A percentile compares a stretch with the other conserved stretches of the same genome.
Evolutionary conservation across 2,113 vertebrate species (phyloP).

Genomic region (Mormyrus lacerda): DNA sequence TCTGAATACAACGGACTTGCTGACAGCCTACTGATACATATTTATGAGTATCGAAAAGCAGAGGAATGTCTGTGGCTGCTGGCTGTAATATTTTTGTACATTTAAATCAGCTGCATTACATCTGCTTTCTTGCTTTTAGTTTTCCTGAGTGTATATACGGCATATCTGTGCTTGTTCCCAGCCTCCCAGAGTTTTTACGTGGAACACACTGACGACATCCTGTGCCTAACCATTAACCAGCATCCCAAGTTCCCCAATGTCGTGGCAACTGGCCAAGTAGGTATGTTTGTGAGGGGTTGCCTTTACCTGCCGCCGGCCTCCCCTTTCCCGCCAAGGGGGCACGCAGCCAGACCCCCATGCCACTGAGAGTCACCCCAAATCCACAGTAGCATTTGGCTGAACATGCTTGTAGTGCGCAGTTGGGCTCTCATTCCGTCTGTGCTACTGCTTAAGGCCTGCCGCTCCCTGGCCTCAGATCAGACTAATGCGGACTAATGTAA

Average conservation of each 20-base stretch:
- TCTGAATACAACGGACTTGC: not conserved
- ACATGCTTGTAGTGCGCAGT: not conserved
- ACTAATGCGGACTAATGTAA: not conserved
- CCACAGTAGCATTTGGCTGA: not conserved
- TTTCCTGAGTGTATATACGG: not conserved
- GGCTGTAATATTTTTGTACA: not conserved
- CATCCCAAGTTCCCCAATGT: constrained; percentile 97
- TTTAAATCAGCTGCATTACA: not conserved
- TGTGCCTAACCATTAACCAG: constrained; percentile 98
- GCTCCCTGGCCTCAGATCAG: not conserved
- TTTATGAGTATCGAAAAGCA: not conserved
- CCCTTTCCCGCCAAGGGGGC: not conserved
- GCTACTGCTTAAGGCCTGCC: not conserved
- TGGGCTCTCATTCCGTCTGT: not conserved
- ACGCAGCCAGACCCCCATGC: too few relatives aligned
- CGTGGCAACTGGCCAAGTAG: constrained; percentile 99
- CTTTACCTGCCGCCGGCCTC: constrained; percentile 35
- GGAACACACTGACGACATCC: constrained; percentile 96
- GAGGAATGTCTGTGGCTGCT: not conserved
- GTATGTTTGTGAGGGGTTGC: constrained; percentile 81
- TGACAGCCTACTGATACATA: not conserved
- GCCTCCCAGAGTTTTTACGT: constrained; percentile 96
- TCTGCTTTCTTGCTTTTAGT: not conserved
- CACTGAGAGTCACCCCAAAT: not conserved
- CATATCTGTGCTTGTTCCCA: constrained; percentile 43